Base-by-base conservation (phyloP, 2,797 vertebrate species). In the Diplodus sargus region DNA sequence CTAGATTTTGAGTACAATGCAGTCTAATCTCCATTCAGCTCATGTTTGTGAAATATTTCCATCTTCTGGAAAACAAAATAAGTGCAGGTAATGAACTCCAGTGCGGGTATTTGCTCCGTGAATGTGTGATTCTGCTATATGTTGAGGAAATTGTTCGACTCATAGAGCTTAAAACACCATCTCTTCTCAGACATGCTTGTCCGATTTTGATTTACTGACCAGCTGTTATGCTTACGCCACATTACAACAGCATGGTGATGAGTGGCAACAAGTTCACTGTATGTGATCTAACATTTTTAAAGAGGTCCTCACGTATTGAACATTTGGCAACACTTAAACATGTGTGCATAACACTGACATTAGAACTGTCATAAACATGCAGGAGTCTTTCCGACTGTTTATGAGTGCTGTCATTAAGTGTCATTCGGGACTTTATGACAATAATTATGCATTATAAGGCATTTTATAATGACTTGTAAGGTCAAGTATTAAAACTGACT, bases 1-100 rank as follows among this genome's bases (percentile, higher is more conserved):
- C 30, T 20, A 10, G 25, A 81, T 67, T 67, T 57, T 49, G n/a
- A 59, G 16, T 3, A 39, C 49, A 62, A 0, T 42, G 12, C 14
- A 1, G 22, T 49, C 3, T 16, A 11, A 63, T 58, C 9, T 59
- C 28, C n/a, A 58, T 61, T 74, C 15, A 28, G 1, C 25, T 12
- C 17, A 23, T 4, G 11, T 65, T 59, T 68, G 68, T 62, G 25
- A 72, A 71, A 81, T 66, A 75, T 70, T 75, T 79, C 73, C 61
- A 83, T 86, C 79, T 72, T 66, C 61, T 81, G 80, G 78, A 12
- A 63, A 78, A 47, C 9, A 20, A 17, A 70, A 69, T 30, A 56
- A 70, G 42, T 76, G 60, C 76, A 85, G 42, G 63, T 60, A 42
- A 43, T 52, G 62, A 56, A 48, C 23, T 62, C 30, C 20, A 3